These are phyloP conservation scores for Neocrepidodera transversa DNA, from an alignment of 2,888 invertebrate species.

Conservation along the genomic window DNA sequence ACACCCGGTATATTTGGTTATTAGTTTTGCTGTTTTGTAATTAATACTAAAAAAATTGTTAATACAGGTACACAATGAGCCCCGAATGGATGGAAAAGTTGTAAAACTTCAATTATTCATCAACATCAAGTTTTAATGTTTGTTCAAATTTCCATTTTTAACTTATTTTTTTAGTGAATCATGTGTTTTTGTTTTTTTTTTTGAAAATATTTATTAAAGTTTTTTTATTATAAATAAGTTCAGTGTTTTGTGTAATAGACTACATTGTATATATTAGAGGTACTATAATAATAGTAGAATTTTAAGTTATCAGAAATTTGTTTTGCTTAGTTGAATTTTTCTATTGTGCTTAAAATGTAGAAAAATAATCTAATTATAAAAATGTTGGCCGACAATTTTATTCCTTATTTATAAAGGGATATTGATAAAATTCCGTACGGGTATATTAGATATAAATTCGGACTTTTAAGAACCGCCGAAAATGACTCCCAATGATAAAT, in stretches of 20 bases:
- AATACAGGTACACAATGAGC: slow-evolving; percentile 39
- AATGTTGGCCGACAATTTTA: no score
- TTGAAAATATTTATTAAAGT: no score
- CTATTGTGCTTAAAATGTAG: background rate
- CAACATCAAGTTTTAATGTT: slow-evolving; percentile 31
- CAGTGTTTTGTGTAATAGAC: no score
- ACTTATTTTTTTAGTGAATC: slow-evolving; percentile 17
- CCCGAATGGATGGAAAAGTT: slow-evolving; percentile 29
- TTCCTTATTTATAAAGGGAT: background rate
- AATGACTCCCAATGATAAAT: no score
- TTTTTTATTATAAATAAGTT: no score
- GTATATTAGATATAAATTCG: no score
- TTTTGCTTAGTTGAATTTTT: slow-evolving; percentile 1
- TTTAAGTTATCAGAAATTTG: background rate
- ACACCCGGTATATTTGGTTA: background rate
- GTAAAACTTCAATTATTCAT: slow-evolving; percentile 30
- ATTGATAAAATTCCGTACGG: no score
- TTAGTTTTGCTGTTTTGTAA: background rate
- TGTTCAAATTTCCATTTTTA: slow-evolving; percentile 9
- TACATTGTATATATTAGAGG: slow-evolving; percentile 11
- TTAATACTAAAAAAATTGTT: background rate
- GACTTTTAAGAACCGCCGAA: no score
- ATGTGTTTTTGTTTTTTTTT: slow-evolving; percentile 15
- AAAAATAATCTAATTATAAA: no score
- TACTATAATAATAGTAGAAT: slow-evolving; percentile 5